Evolutionary conservation across 2,888 invertebrate genomes (phyloP), one percentile per base, ranked within the genome.

Genomic region (Lepidochitona cinerea): DNA sequence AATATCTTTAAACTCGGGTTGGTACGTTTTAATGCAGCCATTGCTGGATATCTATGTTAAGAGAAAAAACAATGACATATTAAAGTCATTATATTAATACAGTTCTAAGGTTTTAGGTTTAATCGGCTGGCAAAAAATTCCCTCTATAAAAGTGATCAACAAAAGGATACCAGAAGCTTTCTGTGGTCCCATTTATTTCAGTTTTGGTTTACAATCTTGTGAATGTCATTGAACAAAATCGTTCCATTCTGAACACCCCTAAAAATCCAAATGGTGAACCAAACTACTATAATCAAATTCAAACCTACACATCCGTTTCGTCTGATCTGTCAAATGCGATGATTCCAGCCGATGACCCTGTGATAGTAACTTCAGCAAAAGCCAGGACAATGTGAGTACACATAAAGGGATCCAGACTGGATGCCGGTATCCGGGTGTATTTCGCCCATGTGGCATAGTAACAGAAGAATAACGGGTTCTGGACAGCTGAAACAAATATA

Each of bases 1-100:
- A 68, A 14, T 1, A 49, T n/a, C 32, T 68, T 68, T n/a, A 68
- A 26, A n/a, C 14, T 36, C 35, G 66, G 66, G n/a, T 66, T 66
- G 18, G n/a, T 32, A 9, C 18, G 4, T 26, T 66, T 66, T n/a
- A 66, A 37, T 3, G 3, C n/a, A 35, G 2, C 26, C 66, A 66
- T 18, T 35, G 35, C 66, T 12, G 66, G 37, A 29, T 23, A 66
- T 5, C 66, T 66, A 7, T 4, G 7, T 23, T 23, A 2, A 49
- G 23, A 2, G 23, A n/a, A 23, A 49, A 49, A 59, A 2, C 59
- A 9, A 3, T 29, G 29, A 41, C 18, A 41, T 18, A 41, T 41
- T 41, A 18, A 12, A 41, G 18, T 41, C 41, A 9, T 12, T 41
- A 41, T 12, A 12, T 41, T 41, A 18, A 41, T 18, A 12, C 9